A percentile compares a stretch with the other conserved stretches of the same genome.
Conservation (phyloP, 2,888 invertebrate genomes). For the Troides helena region DNA sequence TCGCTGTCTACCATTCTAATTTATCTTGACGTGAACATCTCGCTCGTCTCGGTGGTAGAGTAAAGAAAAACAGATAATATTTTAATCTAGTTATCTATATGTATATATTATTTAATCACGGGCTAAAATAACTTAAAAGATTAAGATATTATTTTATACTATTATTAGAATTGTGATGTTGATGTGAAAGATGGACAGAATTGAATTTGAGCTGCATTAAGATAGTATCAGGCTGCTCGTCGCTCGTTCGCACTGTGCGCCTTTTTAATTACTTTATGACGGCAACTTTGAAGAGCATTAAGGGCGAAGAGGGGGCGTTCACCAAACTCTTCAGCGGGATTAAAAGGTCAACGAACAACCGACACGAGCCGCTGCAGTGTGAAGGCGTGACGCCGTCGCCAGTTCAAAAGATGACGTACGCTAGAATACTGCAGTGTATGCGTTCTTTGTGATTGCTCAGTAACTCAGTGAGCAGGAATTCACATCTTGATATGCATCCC, state of each 20-base stretch:
- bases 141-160: too few species aligned
- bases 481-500: background rate
- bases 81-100: too few species aligned
- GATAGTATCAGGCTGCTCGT: background rate
- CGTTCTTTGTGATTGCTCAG: conserved; percentile 4
- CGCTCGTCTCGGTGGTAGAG: too few species aligned
- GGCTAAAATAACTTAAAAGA: too few species aligned
- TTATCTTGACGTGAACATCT: too few species aligned
- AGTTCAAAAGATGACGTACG: conserved; percentile 2
- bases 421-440: conserved; percentile 3
- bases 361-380: conserved; percentile 12
- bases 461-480: conserved; percentile 12
- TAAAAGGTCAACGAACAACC: conserved; percentile 27
- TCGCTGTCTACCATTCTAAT: too few species aligned
- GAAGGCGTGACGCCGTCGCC: background rate
- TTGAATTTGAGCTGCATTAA: background rate
- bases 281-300: conserved; percentile 21
- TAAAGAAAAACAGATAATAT: too few species aligned
- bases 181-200: too few species aligned
- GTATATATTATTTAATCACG: too few species aligned
- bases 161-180: too few species aligned
- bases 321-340: conserved; percentile 25
- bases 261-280: conserved; percentile 11
- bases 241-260: background rate
- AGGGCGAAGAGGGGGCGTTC: conserved; percentile 9